Conservation (phyloP, 2,888 invertebrate genomes). For the Eumacrocentrus americanus region DNA sequence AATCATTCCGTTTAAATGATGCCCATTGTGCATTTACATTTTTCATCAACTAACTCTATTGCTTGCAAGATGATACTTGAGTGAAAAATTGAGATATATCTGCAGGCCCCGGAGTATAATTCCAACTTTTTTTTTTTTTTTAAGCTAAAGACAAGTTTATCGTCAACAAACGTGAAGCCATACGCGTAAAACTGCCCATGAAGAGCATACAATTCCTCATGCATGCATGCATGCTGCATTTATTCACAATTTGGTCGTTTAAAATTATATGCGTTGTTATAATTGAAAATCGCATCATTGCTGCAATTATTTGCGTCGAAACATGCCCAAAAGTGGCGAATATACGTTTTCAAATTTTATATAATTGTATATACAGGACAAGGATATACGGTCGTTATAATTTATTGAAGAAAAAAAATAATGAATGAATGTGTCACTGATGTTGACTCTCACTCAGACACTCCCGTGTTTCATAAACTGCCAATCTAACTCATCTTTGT, state of each 20-base stretch:
- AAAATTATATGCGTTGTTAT: no score
- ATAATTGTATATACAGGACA: neutral
- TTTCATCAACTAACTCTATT: neutral
- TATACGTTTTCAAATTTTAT: neutral
- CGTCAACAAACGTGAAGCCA: no score
- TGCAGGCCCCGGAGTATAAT: neutral
- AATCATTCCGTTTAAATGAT: conserved; percentile 10
- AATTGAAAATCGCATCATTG: no score
- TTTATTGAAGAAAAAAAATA: conserved; percentile 2
- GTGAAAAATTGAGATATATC: neutral
- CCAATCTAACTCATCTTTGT: conserved; percentile 39
- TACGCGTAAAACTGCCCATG: no score
- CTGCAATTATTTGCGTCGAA: no score
- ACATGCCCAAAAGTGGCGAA: no score
- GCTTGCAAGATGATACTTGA: neutral
- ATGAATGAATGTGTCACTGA: neutral
- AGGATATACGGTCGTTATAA: neutral
- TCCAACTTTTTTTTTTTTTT: neutral
- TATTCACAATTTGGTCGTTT: no score
- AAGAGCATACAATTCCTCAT: no score
- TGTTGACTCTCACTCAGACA: neutral
- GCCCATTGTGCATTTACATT: conserved; percentile 5
- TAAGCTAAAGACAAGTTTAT: no score
- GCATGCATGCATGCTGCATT: neutral
- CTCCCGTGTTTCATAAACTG: conserved; percentile 30